phyloP scores from a whole-genome alignment of 2,888 invertebrate species.

The Dryobota labecula region DNA sequence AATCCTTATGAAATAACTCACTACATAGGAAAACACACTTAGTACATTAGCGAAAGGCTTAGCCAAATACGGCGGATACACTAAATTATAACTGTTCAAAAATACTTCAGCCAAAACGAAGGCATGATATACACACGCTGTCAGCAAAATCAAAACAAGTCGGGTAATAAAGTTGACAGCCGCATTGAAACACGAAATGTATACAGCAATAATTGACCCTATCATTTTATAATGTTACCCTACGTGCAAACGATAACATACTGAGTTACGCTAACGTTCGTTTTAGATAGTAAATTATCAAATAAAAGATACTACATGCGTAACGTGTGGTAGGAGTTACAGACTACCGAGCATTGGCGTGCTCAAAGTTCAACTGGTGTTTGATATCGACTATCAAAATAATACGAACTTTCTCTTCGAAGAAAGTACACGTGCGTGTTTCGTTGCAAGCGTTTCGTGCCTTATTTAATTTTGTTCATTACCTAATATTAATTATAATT shows the following conservation, averaged over 20 bases:
- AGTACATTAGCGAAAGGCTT: slow-evolving; percentile 69
- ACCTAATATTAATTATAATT: too few species aligned
- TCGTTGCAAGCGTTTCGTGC: neutral
- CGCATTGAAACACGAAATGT: slow-evolving; percentile 75
- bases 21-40: slow-evolving; percentile 59
- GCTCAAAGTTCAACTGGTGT: slow-evolving; percentile 60
- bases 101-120: slow-evolving; percentile 85
- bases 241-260: slow-evolving; percentile 48
- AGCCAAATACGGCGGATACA: slow-evolving; percentile 82
- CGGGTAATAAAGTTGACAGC: slow-evolving; percentile 78
- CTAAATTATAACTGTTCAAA: slow-evolving; percentile 80
- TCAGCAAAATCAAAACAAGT: slow-evolving; percentile 78
- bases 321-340: slow-evolving; percentile 13
- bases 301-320: slow-evolving; percentile 43
- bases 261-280: slow-evolving; percentile 46
- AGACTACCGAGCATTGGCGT: slow-evolving; percentile 32
- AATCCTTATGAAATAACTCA: slow-evolving; percentile 64
- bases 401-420: slow-evolving; percentile 53
- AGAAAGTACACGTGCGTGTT: slow-evolving; percentile 21
- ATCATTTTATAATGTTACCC: slow-evolving; percentile 71
- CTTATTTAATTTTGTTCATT: neutral
- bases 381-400: slow-evolving; percentile 39
- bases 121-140: slow-evolving; percentile 81
- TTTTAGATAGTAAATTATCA: slow-evolving; percentile 56
- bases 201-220: slow-evolving; percentile 66